phyloP scores from a whole-genome alignment of 1,140 invertebrate species.

The Bombus polaris region DNA sequence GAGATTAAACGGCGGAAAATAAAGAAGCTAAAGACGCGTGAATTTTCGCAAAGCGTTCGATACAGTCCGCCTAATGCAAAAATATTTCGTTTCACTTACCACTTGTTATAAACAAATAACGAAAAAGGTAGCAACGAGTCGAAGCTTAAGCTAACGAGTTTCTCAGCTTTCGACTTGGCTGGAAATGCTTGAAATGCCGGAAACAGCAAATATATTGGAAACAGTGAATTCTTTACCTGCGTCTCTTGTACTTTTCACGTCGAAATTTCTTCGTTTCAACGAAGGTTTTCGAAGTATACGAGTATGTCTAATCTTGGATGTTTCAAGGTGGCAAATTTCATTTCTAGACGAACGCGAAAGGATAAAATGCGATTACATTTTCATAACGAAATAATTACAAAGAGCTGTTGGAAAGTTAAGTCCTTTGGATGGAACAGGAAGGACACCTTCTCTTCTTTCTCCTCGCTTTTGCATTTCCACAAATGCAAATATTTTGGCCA shows the following conservation, averaged over 20 bases:
- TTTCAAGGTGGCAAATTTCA: neutral
- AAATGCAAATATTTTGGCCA: neutral
- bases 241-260: neutral
- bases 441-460: no score
- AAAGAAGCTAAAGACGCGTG: no score
- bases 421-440: slow-evolving; percentile 2
- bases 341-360: neutral
- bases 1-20: no score
- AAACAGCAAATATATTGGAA: neutral
- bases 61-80: neutral
- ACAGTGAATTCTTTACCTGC: neutral
- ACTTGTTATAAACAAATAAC: neutral
- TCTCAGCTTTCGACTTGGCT: no score
- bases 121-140: neutral
- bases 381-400: slow-evolving; percentile 33
- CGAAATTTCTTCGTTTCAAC: neutral
- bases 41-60: no score
- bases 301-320: neutral
- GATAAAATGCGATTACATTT: neutral
- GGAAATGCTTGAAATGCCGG: no score
- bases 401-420: slow-evolving; percentile 1
- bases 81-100: neutral
- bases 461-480: neutral
- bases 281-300: neutral
- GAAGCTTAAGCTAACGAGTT: no score